Evolutionary conservation across 1,140 invertebrate genomes (phyloP), one percentile per base, ranked within the genome.

Genomic region (Bicyclus anynana): DNA sequence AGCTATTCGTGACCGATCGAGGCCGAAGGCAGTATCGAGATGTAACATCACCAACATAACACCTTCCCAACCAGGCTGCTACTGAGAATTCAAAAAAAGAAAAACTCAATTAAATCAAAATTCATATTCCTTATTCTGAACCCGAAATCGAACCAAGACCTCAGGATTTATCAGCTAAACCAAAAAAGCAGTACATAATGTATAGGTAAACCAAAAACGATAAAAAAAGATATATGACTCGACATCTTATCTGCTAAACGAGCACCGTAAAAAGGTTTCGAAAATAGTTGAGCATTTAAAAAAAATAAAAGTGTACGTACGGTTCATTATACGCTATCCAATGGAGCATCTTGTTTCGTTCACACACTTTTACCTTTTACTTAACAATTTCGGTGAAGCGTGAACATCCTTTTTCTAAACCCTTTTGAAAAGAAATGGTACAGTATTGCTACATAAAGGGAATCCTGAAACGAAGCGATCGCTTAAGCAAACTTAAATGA

Each of bases 281-380:
- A 69, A 67, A 67, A 50, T 64, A 51, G 53, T 53, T 51, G 53
- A 56, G 65, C 69, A 67, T 69, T 72, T 69, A 68, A 67, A 59
- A 23, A 67, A 61, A 69, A 60, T 61, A 62, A 66, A 67, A n/a
- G n/a, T n/a, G n/a, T n/a, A 59, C 66, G 66, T 72, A 73, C 68
- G 65, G 64, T 61, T 67, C 63, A 67, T 68, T 73, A 67, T 54
- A 53, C 68, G 59, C 62, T 65, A 67, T 71, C 61, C 61, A 63
- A 49, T 71, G 55, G 50, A 63, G 62, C 66, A 74, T 66, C 69
- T 77, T 80, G 77, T 73, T 70, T 72, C 60, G 64, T 80, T 78
- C 74, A 80, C 77, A 69, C 70, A 72, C 68, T 74, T 66, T 67
- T 63, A 61, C 60, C 55, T 62, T 53, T 54, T 50, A 70, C 64